Base-by-base conservation (phyloP, 2,888 invertebrate genomes). In the Microctonus aethiopoides region DNA sequence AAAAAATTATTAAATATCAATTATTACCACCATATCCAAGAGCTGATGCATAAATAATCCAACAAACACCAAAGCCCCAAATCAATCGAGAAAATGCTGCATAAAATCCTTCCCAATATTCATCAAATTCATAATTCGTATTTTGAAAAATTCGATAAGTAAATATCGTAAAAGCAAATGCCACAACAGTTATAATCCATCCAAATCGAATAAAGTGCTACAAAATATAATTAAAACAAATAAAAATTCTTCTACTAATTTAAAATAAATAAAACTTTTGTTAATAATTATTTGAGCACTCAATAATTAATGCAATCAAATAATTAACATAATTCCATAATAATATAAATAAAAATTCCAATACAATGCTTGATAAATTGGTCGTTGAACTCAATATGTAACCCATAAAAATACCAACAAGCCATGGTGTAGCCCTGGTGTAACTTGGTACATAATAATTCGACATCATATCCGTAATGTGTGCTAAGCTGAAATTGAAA, bases 31-130 rank as follows among this genome's bases (percentile, higher is more conserved):
- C 89, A 76, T 87, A 84, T 32, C 89, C 89, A 59, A 86, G 83
- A 22, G 84, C 81, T 74, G 89, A 89, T 51, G 88, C 87, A 77
- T 88, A 88, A 60, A 90, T 86, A 6, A 90, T 84, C 90, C 90
- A 90, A 41, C 82, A 83, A 10, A 89, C 75, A 3, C 87, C 86
- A 3, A 86, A 64, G 1, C 86, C 84, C 90, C 90, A 90, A 11
- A 85, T 82, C 13, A 87, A 86, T 70, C 88, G 80, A 56, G 85
- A 82, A 39, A 87, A 75, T 3, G 87, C 82, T 51, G 88, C 80
- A 76, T 88, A 89, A 46, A 87, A 70, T n/a, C 84, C 81, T 56
- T 86, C 84, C 75, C 82, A 83, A 64, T 80, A 69, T 59, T 75
- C 73, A 70, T 86, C 81, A 74, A 86, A 87, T 0, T 76, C 76